A percentile compares a stretch with the other conserved stretches of the same genome.
Evolutionary conservation across 2,888 invertebrate species (phyloP).

Genomic region (Pollenia amentaria): DNA sequence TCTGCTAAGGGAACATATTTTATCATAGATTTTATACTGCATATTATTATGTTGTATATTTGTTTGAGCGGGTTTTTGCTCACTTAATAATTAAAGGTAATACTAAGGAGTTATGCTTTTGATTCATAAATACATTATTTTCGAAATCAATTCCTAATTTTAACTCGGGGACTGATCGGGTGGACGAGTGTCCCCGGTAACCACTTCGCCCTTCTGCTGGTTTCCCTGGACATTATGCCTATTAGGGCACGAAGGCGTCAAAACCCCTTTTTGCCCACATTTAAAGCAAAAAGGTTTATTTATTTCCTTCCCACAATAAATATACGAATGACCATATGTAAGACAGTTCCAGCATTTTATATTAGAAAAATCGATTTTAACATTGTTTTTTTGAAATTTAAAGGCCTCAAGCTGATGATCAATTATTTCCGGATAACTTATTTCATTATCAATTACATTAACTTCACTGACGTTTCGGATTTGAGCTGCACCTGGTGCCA

Average conservation of each 20-base stretch:
- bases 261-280: conserved; percentile 8
- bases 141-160: neutral
- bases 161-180: conserved; percentile 12
- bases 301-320: conserved; percentile 1
- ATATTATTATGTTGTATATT: too few relatives aligned
- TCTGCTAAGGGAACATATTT: neutral
- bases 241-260: conserved; percentile 13
- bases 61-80: too few relatives aligned
- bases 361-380: conserved; percentile 4
- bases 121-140: neutral
- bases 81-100: too few relatives aligned
- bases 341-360: conserved; percentile 41
- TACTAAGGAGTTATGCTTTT: too few relatives aligned
- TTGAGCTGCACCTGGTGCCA: too few relatives aligned
- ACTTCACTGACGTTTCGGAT: too few relatives aligned
- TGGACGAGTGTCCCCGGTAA: neutral
- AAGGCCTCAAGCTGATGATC: conserved; percentile 25
- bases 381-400: neutral
- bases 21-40: neutral
- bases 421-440: neutral
- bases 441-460: neutral
- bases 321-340: conserved; percentile 11
- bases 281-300: conserved; percentile 23
- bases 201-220: conserved; percentile 20
- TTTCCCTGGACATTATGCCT: conserved; percentile 39